These are phyloP conservation scores for Pseudomyrmex concolor DNA, from an alignment of 1,140 invertebrate genomes.

Conservation along the genomic window DNA sequence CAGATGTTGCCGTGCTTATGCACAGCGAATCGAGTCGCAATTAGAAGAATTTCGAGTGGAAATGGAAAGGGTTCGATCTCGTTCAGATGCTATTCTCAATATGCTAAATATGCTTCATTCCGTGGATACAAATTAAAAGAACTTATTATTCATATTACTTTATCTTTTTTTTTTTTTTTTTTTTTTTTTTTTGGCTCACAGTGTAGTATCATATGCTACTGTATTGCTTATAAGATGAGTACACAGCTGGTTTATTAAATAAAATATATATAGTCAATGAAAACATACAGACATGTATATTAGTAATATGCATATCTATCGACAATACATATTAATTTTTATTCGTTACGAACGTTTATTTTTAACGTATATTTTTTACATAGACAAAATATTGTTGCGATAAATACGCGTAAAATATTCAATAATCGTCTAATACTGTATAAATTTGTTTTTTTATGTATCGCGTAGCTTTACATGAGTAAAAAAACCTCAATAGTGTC, in stretches of 20 bases:
- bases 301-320: constrained; percentile 28
- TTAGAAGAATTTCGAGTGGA: constrained; percentile 75
- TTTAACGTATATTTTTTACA: constrained; percentile 26
- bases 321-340: constrained; percentile 8
- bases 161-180: constrained; percentile 23
- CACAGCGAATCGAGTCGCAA: constrained; percentile 74
- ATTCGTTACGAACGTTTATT: not conserved
- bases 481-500: not conserved
- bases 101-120: constrained; percentile 76
- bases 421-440: not conserved
- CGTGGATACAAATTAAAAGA: constrained; percentile 71
- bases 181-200: constrained; percentile 17
- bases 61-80: constrained; percentile 77
- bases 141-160: constrained; percentile 2
- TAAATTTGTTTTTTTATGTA: constrained; percentile 17
- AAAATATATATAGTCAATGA: constrained; percentile 61
- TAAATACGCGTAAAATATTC: not conserved
- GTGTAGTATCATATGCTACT: constrained; percentile 43
- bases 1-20: constrained; percentile 74
- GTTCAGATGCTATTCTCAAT: constrained; percentile 75
- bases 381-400: constrained; percentile 18
- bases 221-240: constrained; percentile 59
- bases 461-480: not conserved
- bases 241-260: constrained; percentile 73
- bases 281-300: constrained; percentile 31